Evolutionary conservation across 2,113 vertebrate species (phyloP).

Genomic region (Sakesphorus luctuosus): DNA sequence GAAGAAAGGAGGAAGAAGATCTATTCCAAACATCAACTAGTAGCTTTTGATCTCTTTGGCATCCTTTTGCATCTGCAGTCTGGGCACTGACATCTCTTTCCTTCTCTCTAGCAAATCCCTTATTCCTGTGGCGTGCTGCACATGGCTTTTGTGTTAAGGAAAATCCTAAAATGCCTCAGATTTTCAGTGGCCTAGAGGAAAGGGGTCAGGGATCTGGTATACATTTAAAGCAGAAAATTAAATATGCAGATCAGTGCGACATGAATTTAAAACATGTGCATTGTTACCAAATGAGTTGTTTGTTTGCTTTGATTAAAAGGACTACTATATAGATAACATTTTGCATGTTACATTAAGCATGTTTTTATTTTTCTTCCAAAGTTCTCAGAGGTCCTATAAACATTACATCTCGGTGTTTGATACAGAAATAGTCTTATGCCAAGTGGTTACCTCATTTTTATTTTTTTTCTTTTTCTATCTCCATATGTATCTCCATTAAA

Average conservation of each 20-base stretch:
- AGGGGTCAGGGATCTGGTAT: neutral
- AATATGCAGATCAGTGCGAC: neutral
- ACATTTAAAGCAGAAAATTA: neutral
- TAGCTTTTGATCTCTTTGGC: neutral
- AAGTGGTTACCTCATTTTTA: neutral
- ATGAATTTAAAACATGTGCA: neutral
- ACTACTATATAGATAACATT: neutral
- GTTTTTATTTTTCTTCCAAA: neutral
- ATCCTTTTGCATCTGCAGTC: neutral
- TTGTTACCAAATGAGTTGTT: neutral
- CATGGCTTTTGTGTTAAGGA: neutral
- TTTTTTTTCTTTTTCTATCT: neutral
- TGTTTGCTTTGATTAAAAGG: neutral
- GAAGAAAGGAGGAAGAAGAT: neutral
- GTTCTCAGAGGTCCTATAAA: neutral
- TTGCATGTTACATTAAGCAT: neutral
- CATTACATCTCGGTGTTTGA: neutral
- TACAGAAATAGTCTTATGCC: neutral
- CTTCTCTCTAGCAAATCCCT: neutral
- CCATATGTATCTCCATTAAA: neutral
- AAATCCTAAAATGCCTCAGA: neutral
- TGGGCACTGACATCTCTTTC: neutral
- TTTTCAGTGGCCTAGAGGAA: neutral
- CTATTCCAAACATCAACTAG: neutral
- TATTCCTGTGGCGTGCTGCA: neutral